Evolutionary conservation across 2,797 vertebrate species (phyloP), one percentile per base, ranked within the genome.

Genomic region (Crocidura indochinensis): DNA sequence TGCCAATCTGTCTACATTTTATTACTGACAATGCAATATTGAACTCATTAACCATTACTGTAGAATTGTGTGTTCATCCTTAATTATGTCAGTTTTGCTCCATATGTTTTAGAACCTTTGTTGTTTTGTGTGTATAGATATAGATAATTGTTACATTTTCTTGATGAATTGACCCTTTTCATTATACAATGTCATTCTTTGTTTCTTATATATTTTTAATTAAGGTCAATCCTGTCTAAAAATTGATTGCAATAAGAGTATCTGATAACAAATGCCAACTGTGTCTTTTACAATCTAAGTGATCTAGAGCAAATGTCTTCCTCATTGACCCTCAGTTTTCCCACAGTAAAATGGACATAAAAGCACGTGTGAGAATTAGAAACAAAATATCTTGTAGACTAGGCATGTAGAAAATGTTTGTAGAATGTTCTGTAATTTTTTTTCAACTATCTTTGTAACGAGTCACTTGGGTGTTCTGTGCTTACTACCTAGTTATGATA

Each of bases 321-420:
- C 51, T 75, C 29, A 47, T 81, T 68, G 53, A 73, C 44, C 29
- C 31, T 82, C 77, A 4, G 2, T 56, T 51, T 88, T 7, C 29
- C 79, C 10, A 20, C 49, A 60, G 38, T 26, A 44, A 84, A 85
- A 82, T 49, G 15, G n/a, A 27, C n/a, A 79, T 46, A 17, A 68
- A 91, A 91, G 69, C 17, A 26, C 26, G 15, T 75, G 17, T 9
- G 47, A 69, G 38, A 26, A 7, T 78, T 29, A 60, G 26, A 80
- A 31, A 26, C 24, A 26, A n/a, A 8, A 3, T 3, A 17, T 9
- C 12, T 0, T 19, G 12, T 7, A 17, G 14, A 19, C 14, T 15
- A 17, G 68, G 68, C 68, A 29, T 29, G 31, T 15, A 20, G 46
- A 87, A 90, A 24, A 15, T 9, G 24, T 9, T 22, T 8, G 8